Base-by-base conservation (phyloP, 1,140 invertebrate genomes). In the Drosophila truncata region DNA sequence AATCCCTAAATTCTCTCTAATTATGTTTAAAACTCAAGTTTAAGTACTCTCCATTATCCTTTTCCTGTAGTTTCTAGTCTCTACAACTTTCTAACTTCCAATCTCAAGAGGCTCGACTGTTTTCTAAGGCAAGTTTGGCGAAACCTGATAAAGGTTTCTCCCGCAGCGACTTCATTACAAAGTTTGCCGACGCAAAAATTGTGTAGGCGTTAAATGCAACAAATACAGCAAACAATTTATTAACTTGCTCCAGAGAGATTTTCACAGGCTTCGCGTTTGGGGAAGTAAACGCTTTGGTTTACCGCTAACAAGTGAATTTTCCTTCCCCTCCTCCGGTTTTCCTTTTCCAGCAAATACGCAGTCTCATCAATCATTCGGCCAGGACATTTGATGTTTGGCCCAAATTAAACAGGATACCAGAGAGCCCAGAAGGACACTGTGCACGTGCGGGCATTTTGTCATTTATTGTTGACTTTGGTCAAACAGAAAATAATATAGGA, bases 301-400 rank as follows among this genome's bases (percentile, higher is more conserved):
- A 65, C 78, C 79, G 65, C 83, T 81, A 84, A 85, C 78, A 84
- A 73, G 78, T 84, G 78, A 73, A 81, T 86, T 78, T 73, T 64
- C n/a, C 27, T 29, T 8, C 27, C 4, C 25, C 25, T 29, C 16
- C 39, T 13, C 39, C 23, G 5, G 69, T 73, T 59, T 18, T 14
- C 20, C 42, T 25, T 16, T 2, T 16, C 2, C 14, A 8, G 47
- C 25, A 55, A 55, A 55, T 35, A 50, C 29, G 58, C 61, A 70
- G 42, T 50, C 54, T 70, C 82, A 84, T 85, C 82, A 81, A 84
- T 84, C 82, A 85, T 64, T 81, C 23, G 50, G 58, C 39, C 67
- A 16, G 66, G 42, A 82, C 59, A 62, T 61, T 63, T 79, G 66
- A 29, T 72, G 54, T 60, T 72, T 72, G 69, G 69, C 66, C 52